Base-by-base conservation (phyloP, 2,888 invertebrate species). In the Xestobium rufovillosum region DNA sequence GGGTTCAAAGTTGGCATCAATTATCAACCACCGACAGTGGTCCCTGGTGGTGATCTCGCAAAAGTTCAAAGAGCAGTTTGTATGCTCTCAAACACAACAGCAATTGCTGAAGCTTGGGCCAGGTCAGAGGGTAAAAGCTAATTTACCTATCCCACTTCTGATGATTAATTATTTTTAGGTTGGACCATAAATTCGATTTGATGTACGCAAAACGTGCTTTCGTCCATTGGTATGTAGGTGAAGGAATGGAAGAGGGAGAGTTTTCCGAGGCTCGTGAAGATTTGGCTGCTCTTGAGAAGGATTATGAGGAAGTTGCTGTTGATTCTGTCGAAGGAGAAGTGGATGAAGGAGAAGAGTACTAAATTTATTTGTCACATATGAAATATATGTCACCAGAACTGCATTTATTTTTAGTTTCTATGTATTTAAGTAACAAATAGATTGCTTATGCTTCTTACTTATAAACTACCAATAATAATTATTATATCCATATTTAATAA, bases 181-280 rank as follows among this genome's bases (percentile, higher is more conserved):
- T 95, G 41, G 89, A 94, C 68, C 88, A 88, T 66, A 95, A 95
- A 64, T 92, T 95, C 63, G 94, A 95, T 67, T 68, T 95, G 54
- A 94, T 95, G 91, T 95, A 90, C 68, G 87, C 91, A 25, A 94
- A 94, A 67, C 78, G 92, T 43, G 94, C 94, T 3, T 95, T 95
- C 63, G 91, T 95, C 11, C 94, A 95, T 67, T 95, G 95, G 95
- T 85, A 86, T 60, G 83, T 85, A 0, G 82, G 83, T 3, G 87
- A 87, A 61, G 88, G 89, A 45, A 89, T 90, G 82, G 85, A 85
- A 58, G 86, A 86, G 62, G 83, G 83, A 28, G 83, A 92, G 63
- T 90, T 89, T 66, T 78, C 83, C 0, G 90, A 90, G 55, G 89
- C 89, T 0, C 76, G 90, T 3, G 89, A 90, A 61, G 87, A 90